Base-by-base conservation (phyloP, 2,888 invertebrate genomes). In the Endomychus coccineus region DNA sequence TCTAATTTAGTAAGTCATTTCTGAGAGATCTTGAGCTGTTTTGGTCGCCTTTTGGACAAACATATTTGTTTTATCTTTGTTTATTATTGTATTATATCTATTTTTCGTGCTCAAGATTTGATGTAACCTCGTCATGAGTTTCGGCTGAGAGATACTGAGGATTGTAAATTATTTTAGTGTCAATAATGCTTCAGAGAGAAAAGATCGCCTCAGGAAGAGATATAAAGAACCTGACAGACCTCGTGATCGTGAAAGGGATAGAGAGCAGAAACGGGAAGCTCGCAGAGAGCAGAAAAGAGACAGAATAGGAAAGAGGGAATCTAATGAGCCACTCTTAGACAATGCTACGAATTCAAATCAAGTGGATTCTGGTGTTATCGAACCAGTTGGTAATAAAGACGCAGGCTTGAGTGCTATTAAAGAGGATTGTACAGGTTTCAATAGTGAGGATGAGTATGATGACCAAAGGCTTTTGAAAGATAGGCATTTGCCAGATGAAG, bases 381-480 rank as follows among this genome's bases (percentile, higher is more conserved):
- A 61, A 45, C 50, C 56, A 4, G 46, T 52, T 5, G 52, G 53
- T 38, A 56, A 56, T 45, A 58, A 56, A 37, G 55, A 52, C 37
- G 54, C 56, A 38, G 47, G 44, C 28, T n/a, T n/a, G n/a, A 53
- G 43, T 29, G 46, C 43, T 36, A 52, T 43, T 6, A 61, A 63
- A 35, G 66, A 66, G 52, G 66, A 66, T 43, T 59, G 56, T 19
- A 64, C 63, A 39, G 66, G 67, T 2, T 66, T 63, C 45, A 67
- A 67, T 45, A 65, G 64, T 43, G 67, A 66, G 44, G 67, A 67
- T 50, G 67, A 67, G 44, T 67, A 67, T 50, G 61, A 59, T 46
- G 57, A 58, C 34, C 55, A 52, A 21, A 47, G 45, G 28, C 43
- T 50, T 28, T 30, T 48, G 30, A 53, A 53, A 33, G 51, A 54